Evolutionary conservation across 2,113 vertebrate species (phyloP).

Genomic region (Ornithorhynchus anatinus): DNA sequence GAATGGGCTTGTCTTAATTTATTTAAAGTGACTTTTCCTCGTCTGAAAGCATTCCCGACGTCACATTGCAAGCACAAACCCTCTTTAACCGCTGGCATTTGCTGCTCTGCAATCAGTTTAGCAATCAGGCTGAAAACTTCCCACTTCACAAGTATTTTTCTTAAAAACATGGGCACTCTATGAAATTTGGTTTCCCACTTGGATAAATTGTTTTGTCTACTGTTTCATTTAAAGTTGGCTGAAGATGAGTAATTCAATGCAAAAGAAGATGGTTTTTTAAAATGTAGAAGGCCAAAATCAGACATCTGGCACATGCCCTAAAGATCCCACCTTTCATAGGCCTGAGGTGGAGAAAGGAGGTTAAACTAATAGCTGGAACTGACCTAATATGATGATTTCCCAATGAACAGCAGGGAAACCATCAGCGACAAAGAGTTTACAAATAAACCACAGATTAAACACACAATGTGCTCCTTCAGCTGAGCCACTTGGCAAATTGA

Average conservation of each 20-base stretch:
- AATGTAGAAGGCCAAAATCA: not conserved
- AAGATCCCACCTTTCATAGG: not conserved
- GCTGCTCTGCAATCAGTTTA: conserved; percentile 6
- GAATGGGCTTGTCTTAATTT: not conserved
- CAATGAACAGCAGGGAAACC: no score
- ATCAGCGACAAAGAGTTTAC: no score
- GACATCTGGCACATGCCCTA: not conserved
- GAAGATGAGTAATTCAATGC: not conserved
- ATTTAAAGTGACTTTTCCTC: not conserved
- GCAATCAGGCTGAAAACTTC: not conserved
- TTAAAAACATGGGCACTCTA: not conserved
- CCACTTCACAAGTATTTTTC: conserved; percentile 6
- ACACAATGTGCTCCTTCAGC: no score
- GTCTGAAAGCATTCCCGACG: not conserved
- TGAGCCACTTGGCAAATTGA: no score
- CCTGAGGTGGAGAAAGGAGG: not conserved
- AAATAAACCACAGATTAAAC: no score
- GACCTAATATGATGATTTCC: no score
- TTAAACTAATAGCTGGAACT: no score
- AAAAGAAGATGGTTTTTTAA: not conserved
- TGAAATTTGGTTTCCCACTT: conserved; percentile 11
- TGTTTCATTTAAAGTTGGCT: conserved; percentile 19
- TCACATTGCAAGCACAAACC: not conserved
- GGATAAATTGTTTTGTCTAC: conserved; percentile 8
- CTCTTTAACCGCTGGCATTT: not conserved